Evolutionary conservation across 2,113 vertebrate species (phyloP).

Genomic region (Siphamia tubifer): DNA sequence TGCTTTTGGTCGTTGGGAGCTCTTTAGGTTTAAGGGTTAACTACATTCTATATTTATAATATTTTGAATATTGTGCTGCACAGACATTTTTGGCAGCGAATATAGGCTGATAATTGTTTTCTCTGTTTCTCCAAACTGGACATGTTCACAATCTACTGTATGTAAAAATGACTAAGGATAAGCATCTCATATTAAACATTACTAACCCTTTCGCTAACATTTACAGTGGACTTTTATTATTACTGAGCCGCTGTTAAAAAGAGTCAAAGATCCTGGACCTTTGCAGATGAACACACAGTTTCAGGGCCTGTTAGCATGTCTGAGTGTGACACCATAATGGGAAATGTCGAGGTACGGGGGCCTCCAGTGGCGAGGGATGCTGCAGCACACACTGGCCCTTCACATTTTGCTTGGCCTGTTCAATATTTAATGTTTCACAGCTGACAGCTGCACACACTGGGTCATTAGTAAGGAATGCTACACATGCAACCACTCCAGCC

Average conservation of each 20-base stretch:
- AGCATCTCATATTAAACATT: too few species aligned
- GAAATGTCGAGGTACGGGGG: constrained; percentile 30
- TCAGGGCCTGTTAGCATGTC: constrained; percentile 27
- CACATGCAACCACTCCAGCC: constrained; percentile 76
- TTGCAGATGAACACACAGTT: constrained; percentile 28
- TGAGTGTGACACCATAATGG: constrained; percentile 61
- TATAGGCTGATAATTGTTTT: too few species aligned
- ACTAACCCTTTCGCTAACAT: too few species aligned
- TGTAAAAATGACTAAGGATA: too few species aligned
- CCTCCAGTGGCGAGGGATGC: constrained; percentile 47
- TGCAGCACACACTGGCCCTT: constrained; percentile 63
- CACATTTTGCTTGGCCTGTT: constrained; percentile 64
- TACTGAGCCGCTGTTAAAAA: constrained; percentile 31
- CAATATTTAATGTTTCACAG: constrained; percentile 78
- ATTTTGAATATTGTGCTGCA: too few species aligned
- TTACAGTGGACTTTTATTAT: constrained; percentile 21
- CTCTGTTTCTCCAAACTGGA: too few species aligned
- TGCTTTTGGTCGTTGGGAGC: too few species aligned
- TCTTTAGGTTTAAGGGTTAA: too few species aligned
- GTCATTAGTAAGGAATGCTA: constrained; percentile 78
- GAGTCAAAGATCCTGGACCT: constrained; percentile 22
- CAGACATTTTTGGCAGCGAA: too few species aligned
- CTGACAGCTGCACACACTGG: constrained; percentile 79
- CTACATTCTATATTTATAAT: too few species aligned
- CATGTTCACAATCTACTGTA: too few species aligned